A percentile compares a stretch with the other conserved stretches of the same genome.
Conservation (phyloP, 2,888 invertebrate species). For the Drosophila affinis region DNA sequence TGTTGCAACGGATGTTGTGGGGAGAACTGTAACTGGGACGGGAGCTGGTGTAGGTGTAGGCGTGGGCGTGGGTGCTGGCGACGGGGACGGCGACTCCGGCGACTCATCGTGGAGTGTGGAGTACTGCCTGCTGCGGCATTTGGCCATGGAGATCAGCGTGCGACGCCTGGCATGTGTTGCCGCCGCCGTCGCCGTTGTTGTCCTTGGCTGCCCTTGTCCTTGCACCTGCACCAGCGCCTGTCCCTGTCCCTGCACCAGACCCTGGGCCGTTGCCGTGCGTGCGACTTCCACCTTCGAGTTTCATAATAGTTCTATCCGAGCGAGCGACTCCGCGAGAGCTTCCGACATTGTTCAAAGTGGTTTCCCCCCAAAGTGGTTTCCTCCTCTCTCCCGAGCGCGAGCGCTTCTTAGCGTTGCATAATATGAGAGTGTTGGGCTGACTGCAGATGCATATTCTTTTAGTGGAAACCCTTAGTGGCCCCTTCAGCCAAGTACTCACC, state of each 20-base stretch:
- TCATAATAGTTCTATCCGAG: constrained; percentile 67
- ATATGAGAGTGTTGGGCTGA: constrained; percentile 36
- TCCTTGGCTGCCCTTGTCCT: constrained; percentile 43
- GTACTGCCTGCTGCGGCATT: constrained; percentile 73
- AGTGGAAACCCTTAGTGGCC: too few species aligned
- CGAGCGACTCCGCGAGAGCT: constrained; percentile 42
- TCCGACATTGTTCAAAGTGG: constrained; percentile 42
- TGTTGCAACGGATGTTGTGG: constrained; percentile 37
- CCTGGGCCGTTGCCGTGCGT: constrained; percentile 60
- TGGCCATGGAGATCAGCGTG: constrained; percentile 81
- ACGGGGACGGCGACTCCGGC: constrained; percentile 44
- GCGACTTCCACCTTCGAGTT: constrained; percentile 69
- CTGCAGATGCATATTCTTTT: neutral
- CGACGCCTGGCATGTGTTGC: constrained; percentile 62
- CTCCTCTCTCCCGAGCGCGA: neutral
- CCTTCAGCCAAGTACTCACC: constrained; percentile 27
- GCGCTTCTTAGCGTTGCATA: constrained; percentile 63
- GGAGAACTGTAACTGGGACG: constrained; percentile 25
- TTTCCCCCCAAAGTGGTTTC: neutral
- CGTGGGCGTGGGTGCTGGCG: constrained; percentile 8
- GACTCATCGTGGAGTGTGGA: constrained; percentile 75
- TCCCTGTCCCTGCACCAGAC: constrained; percentile 37
- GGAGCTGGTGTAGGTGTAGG: constrained; percentile 23
- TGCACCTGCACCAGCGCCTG: constrained; percentile 34
- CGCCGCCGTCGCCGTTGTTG: constrained; percentile 31